phyloP scores from a whole-genome alignment of 2,888 invertebrate species.

The Ceramica pisi region DNA sequence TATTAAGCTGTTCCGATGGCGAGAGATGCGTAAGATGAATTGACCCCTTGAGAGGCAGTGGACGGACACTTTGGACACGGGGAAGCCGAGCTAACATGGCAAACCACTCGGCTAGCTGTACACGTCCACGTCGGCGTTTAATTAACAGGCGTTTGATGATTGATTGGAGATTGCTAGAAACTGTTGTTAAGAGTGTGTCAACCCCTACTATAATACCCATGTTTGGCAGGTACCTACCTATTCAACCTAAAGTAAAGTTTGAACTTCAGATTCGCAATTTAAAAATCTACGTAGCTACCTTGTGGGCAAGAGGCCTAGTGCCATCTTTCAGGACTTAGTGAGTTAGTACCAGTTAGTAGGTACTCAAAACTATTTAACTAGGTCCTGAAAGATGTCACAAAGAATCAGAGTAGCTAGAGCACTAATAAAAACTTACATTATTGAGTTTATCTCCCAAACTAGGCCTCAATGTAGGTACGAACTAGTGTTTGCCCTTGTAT shows the following conservation, averaged over 20 bases:
- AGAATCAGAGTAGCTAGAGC: neutral
- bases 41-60: conserved; percentile 21
- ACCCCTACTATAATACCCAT: no score
- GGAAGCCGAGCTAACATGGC: conserved; percentile 27
- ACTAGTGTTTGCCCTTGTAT: conserved; percentile 12
- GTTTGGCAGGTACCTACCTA: no score
- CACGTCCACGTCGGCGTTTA: conserved; percentile 19
- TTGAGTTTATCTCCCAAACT: neutral
- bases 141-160: conserved; percentile 24
- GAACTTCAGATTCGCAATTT: no score
- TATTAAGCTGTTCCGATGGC: conserved; percentile 2
- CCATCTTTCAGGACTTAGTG: no score
- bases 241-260: no score
- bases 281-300: no score
- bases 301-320: no score
- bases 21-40: conserved; percentile 37
- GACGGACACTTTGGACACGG: conserved; percentile 15
- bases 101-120: conserved; percentile 32
- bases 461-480: neutral
- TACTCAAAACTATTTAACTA: no score
- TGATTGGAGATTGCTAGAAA: neutral
- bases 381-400: no score
- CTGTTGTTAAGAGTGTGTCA: no score
- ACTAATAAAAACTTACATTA: neutral
- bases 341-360: no score